A percentile compares a stretch with the other conserved stretches of the same genome.
Conservation (phyloP, 2,113 vertebrate species). For the Hippocampus zosterae region DNA sequence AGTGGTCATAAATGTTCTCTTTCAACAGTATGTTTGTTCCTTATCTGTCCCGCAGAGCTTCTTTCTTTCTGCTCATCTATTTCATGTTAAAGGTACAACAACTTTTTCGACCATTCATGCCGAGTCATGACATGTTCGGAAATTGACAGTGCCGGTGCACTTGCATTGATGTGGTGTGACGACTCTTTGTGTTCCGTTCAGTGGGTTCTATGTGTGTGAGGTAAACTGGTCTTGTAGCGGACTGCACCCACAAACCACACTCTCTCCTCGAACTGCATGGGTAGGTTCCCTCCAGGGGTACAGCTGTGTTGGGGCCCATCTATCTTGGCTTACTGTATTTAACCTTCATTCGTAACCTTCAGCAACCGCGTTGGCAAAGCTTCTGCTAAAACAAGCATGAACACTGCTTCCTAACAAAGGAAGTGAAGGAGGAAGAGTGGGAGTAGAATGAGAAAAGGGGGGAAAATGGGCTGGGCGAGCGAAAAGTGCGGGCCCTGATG, state of each 20-base stretch:
- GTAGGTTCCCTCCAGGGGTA: conserved; percentile 18
- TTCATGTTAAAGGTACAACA: conserved; percentile 13
- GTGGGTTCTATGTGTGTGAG: conserved; percentile 57
- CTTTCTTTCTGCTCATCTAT: conserved; percentile 12
- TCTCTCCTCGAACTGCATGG: conserved; percentile 31
- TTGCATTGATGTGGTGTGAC: conserved; percentile 30
- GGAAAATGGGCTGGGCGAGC: conserved; percentile 18
- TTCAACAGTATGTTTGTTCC: conserved; percentile 9
- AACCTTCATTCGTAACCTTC: conserved; percentile 6
- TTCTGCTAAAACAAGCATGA: conserved; percentile 21
- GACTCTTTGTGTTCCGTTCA: conserved; percentile 34
- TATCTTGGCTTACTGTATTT: conserved; percentile 47
- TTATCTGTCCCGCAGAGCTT: conserved; percentile 27
- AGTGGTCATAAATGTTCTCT: conserved; percentile 19
- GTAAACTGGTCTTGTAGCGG: conserved; percentile 44
- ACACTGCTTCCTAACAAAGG: conserved; percentile 34
- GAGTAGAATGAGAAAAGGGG: conserved; percentile 10
- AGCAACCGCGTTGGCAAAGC: conserved; percentile 42
- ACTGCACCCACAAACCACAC: conserved; percentile 53
- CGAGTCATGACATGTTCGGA: conserved; percentile 11
- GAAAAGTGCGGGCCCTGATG: conserved; percentile 41
- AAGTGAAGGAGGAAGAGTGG: conserved; percentile 23
- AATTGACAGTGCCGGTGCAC: conserved; percentile 8
- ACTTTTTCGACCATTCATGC: conserved; percentile 11
- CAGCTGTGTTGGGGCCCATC: conserved; percentile 35